These are phyloP conservation scores for Ceratitis capitata DNA, from an alignment of 1,140 invertebrate genomes.

Conservation along the genomic window DNA sequence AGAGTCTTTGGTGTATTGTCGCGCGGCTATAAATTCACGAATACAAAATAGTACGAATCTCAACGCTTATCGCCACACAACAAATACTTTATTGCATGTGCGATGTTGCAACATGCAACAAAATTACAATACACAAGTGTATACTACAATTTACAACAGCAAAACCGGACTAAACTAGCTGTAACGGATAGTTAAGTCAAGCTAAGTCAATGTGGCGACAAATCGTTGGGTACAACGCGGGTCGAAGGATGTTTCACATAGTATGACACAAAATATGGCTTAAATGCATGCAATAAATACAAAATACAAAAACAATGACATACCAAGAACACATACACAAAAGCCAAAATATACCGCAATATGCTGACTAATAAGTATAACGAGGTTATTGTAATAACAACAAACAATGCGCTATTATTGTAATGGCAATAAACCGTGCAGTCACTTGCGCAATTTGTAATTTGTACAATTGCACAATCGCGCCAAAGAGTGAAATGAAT, in stretches of 20 bases:
- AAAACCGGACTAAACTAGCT: not conserved
- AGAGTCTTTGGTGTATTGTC: slow-evolving; percentile 16
- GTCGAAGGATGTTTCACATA: not conserved
- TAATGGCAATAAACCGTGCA: not conserved
- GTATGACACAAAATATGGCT: slow-evolving; percentile 15
- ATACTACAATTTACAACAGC: not conserved
- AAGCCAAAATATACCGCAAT: too few species aligned
- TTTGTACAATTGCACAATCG: slow-evolving; percentile 3
- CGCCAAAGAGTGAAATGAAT: not conserved
- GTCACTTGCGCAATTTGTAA: slow-evolving; percentile 9
- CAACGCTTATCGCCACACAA: slow-evolving; percentile 5
- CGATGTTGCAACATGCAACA: slow-evolving; percentile 32
- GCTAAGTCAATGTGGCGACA: slow-evolving; percentile 25
- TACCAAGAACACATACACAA: too few species aligned
- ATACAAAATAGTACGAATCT: not conserved
- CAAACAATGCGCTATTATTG: not conserved
- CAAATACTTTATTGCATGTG: slow-evolving; percentile 33
- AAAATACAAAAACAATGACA: slow-evolving; percentile 7
- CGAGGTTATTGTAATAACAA: not conserved
- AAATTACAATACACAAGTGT: slow-evolving; percentile 32
- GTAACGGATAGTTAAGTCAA: not conserved
- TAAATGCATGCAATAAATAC: slow-evolving; percentile 35
- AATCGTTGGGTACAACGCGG: not conserved
- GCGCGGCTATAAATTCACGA: slow-evolving; percentile 7
- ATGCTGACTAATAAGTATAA: slow-evolving; percentile 11